A percentile compares a stretch with the other conserved stretches of the same genome.
phyloP scores from a whole-genome alignment of 2,113 vertebrate species.

The Dendrocopos noguchii region DNA sequence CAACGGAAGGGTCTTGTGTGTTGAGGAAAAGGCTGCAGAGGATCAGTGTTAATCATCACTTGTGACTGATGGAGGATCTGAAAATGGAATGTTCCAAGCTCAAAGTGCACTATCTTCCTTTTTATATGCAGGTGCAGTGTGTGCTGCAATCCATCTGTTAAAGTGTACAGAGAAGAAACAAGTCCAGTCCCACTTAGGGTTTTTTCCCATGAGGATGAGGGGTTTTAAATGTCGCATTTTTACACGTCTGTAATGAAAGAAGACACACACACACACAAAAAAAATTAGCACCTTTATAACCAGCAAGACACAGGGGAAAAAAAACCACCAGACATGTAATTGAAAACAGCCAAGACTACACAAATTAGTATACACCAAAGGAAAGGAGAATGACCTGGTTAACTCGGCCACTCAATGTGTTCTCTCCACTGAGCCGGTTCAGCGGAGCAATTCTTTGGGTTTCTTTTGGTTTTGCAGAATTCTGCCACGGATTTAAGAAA shows the following conservation, averaged over 20 bases:
- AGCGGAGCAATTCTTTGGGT: not conserved
- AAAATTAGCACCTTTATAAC: conserved; percentile 36
- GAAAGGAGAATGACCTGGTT: not conserved
- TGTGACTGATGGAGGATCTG: conserved; percentile 9
- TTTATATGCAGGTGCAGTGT: conserved; percentile 41
- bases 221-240: conserved; percentile 52
- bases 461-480: not conserved
- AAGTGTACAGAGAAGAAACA: conserved; percentile 41
- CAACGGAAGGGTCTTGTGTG: not conserved
- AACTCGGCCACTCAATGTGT: not conserved
- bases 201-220: conserved; percentile 13
- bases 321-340: not conserved
- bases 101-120: conserved; percentile 53
- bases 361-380: not conserved
- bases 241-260: not conserved
- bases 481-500: not conserved
- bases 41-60: conserved; percentile 39
- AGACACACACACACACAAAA: not conserved
- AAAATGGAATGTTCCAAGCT: conserved; percentile 35
- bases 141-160: conserved; percentile 32
- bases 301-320: not conserved
- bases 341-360: conserved; percentile 4
- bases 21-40: conserved; percentile 5
- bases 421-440: not conserved
- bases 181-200: not conserved